These are phyloP conservation scores for Okamejei kenojei DNA, from an alignment of 2,797 vertebrate genomes.

Conservation along the genomic window DNA sequence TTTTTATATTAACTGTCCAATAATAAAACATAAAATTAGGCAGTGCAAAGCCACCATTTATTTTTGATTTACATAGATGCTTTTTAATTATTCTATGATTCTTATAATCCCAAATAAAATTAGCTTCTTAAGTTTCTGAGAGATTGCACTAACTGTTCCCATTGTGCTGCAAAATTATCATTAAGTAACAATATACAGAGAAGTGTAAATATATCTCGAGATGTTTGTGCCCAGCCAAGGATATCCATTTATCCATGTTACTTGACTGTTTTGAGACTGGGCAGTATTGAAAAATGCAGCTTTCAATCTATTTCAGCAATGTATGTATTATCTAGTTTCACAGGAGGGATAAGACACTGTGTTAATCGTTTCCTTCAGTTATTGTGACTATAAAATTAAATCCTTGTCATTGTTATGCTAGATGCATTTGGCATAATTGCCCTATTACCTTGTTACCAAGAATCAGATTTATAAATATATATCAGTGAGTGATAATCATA, in stretches of 20 bases:
- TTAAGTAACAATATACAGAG: not conserved
- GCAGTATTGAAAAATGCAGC: not conserved
- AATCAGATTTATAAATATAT: not conserved
- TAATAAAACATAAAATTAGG: too few species aligned
- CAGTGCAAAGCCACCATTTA: too few species aligned
- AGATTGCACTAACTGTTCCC: not conserved
- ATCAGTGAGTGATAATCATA: not conserved
- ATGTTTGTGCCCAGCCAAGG: not conserved
- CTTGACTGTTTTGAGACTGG: not conserved
- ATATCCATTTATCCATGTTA: not conserved
- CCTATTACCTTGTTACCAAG: not conserved
- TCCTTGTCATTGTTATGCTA: not conserved
- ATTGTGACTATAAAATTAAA: not conserved
- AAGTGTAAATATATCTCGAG: not conserved
- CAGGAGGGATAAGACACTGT: not conserved
- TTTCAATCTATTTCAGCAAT: not conserved
- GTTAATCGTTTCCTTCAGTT: not conserved
- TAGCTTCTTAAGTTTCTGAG: not conserved
- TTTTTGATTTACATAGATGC: too few species aligned
- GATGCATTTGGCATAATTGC: not conserved
- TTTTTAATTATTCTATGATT: too few species aligned
- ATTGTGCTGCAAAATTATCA: not conserved
- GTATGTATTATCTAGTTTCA: not conserved
- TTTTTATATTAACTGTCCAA: too few species aligned
- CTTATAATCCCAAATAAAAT: too few species aligned